These are phyloP conservation scores for Rhabdomys dilectus DNA, from an alignment of 2,113 vertebrate species.

Conservation along the genomic window DNA sequence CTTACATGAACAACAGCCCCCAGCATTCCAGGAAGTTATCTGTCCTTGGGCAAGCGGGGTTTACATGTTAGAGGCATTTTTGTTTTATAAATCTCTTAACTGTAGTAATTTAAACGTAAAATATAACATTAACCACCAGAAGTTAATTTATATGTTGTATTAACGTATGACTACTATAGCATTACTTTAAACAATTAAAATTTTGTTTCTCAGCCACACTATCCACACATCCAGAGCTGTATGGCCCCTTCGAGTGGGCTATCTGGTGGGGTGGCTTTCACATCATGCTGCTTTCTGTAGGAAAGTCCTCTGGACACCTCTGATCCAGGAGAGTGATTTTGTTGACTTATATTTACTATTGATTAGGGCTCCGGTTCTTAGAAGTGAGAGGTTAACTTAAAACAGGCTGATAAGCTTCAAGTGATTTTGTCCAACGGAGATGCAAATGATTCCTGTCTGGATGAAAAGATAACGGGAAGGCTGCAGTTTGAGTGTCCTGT, in stretches of 20 bases:
- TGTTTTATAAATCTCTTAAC: neutral
- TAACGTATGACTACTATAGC: neutral
- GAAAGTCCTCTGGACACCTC: neutral
- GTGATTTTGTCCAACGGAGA: conserved; percentile 62
- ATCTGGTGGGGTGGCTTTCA: neutral
- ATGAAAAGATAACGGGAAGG: conserved; percentile 62
- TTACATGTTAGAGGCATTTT: neutral
- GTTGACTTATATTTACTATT: conserved; percentile 58
- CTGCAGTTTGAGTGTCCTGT: neutral
- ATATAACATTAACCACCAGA: neutral
- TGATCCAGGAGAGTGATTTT: conserved; percentile 15
- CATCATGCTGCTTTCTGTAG: neutral
- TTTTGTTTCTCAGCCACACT: neutral
- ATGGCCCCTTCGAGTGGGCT: neutral
- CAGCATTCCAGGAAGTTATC: neutral
- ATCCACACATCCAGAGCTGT: neutral
- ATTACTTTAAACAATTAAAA: conserved; percentile 15
- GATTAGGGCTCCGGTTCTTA: conserved; percentile 51
- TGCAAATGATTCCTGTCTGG: conserved; percentile 67
- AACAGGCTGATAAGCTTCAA: conserved; percentile 65
- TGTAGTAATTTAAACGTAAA: neutral
- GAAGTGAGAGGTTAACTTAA: conserved; percentile 54
- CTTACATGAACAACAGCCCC: neutral
- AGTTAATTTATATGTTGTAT: neutral
- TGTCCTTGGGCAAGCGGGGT: neutral